Conservation (phyloP, 2,113 vertebrate genomes). For the Castor canadensis region DNA sequence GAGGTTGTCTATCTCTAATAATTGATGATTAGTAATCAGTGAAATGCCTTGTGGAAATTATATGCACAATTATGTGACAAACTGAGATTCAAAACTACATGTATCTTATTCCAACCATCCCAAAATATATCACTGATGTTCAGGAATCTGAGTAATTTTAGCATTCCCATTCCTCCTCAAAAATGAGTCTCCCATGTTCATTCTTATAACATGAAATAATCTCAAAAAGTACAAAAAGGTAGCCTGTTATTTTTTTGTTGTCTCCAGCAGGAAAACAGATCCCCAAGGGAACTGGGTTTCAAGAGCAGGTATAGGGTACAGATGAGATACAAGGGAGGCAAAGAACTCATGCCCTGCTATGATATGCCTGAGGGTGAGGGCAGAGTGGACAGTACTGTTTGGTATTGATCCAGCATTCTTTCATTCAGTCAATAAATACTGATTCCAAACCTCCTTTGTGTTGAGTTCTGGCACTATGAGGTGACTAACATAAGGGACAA, state of each 20-base stretch:
- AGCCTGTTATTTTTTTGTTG: not conserved
- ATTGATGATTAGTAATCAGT: not conserved
- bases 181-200: not conserved
- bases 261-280: not conserved
- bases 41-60: not conserved
- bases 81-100: not conserved
- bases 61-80: not conserved
- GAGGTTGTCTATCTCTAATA: not conserved
- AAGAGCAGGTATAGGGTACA: not conserved
- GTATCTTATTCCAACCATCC: not conserved
- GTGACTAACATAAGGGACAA: not conserved
- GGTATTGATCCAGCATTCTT: not conserved
- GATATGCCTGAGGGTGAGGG: accelerated
- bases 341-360: no score
- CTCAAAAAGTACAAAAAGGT: not conserved
- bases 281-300: not conserved
- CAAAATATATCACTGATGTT: not conserved
- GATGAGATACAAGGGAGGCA: not conserved
- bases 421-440: not conserved
- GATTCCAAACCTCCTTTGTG: not conserved
- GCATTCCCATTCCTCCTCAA: not conserved
- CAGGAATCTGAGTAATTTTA: not conserved
- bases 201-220: not conserved
- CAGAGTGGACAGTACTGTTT: not conserved
- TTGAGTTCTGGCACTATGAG: not conserved